Evolutionary conservation across 2,113 vertebrate genomes (phyloP).

Genomic region (Phainopepla nitens): DNA sequence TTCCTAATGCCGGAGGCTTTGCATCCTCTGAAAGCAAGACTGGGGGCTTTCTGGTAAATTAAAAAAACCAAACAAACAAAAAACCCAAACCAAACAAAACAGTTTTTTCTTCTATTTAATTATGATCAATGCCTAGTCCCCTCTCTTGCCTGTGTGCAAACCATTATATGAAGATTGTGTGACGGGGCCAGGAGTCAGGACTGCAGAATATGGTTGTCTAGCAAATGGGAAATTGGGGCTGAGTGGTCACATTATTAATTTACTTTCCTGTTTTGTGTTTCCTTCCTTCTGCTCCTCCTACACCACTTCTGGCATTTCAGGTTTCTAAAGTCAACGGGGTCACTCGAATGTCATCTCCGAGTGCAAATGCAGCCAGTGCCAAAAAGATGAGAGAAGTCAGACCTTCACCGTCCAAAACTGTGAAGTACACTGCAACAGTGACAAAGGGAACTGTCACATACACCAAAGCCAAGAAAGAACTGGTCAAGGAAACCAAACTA

Average conservation of each 20-base stretch:
- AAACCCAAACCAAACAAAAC: too few relatives aligned
- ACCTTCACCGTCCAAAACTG: constrained; percentile 98
- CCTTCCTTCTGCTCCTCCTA: not conserved
- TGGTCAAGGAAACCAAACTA: constrained; percentile 99
- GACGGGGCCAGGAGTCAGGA: not conserved
- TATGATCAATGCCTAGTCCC: not conserved
- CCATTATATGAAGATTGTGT: not conserved
- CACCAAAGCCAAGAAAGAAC: constrained; percentile 99
- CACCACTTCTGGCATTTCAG: constrained; percentile 63
- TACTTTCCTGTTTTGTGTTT: not conserved
- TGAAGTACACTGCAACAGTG: constrained; percentile 99
- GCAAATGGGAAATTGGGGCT: accelerated
- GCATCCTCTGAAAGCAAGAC: not conserved
- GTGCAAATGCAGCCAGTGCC: constrained; percentile 86
- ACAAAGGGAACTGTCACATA: constrained; percentile 98
- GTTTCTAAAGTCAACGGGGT: constrained; percentile 93
- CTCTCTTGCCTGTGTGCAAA: not conserved
- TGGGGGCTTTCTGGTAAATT: not conserved
- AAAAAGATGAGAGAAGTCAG: constrained; percentile 96
- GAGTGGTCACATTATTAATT: not conserved
- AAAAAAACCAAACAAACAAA: not conserved
- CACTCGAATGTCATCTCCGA: constrained; percentile 83
- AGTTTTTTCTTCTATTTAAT: not conserved
- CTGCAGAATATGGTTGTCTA: not conserved
- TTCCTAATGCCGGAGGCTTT: not conserved